Evolutionary conservation across 30 jellyfish, hydroid and myxozoan genomes (phyloP), one percentile per base, ranked within the genome.

Genomic region (Aurelia aurita): DNA sequence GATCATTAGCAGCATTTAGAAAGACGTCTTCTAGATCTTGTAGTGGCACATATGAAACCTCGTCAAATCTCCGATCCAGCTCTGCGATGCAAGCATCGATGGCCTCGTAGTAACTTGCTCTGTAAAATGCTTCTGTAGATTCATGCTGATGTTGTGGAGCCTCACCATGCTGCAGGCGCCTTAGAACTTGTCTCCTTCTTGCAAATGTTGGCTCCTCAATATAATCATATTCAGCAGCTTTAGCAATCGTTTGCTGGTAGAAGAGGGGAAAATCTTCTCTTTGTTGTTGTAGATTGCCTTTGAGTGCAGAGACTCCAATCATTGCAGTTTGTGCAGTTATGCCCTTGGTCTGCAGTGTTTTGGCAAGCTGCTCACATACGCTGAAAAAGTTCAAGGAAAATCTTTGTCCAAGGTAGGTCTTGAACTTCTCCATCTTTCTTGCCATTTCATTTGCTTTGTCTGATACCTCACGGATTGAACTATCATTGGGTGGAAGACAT

Each of bases 31-130:
- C 88, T 11, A 76, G 12, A 34, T 53, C 58, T 58, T 76, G 88
- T 10, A 76, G 21, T 76, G 88, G 79, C 28, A 66, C 88, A 53
- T 61, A 54, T 44, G 88, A 76, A 11, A 4, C 53, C 79, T 58
- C 88, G 58, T 76, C 79, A 45, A 76, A 76, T n/a, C 64, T 58
- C 25, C 39, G 44, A 9, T 58, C 27, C 64, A 76, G 79, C 58
- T 76, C 88, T 58, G 39, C 35, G 29, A 76, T 58, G 25, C 88
- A 55, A 54, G 77, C 76, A 76, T 76, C 88, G 20, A 76, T 76
- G 23, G 88, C 77, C 39, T 53, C 55, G 35, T 14, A 57, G 39
- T 11, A 58, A 6, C 39, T 45, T n/a, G 79, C 88, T 58, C 66
- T 9, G 32, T 76, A 26, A 34, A 18, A 76, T 27, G 64, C 29